Evolutionary conservation across 2,888 invertebrate species (phyloP), one percentile per base, ranked within the genome.

Genomic region (Cerastoderma edule): DNA sequence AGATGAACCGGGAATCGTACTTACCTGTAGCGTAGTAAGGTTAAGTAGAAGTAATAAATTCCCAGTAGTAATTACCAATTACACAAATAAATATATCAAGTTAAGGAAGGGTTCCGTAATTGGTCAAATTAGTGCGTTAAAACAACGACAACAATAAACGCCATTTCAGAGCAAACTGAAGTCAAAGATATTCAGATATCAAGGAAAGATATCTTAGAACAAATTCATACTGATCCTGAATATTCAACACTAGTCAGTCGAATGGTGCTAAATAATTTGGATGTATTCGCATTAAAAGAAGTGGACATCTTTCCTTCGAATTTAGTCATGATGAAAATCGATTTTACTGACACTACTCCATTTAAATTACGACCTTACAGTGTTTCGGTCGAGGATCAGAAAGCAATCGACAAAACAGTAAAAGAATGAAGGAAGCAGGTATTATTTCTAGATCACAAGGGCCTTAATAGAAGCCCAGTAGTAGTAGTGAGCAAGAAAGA

Each of bases 261-360:
- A 2, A 35, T 67, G 35, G 67, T 67, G 4, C 39, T 67, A 39
- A 13, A 53, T 1, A 67, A 67, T 53, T 30, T 33, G 27, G 67
- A 67, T 33, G 53, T 67, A 22, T 67, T 67, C 54, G 67, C 67
- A 13, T 53, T 67, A 32, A 54, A 67, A 16, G 67, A 67, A 3
- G 24, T 16, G n/a, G 67, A 67, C 13, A 24, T 67, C 19, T 19
- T 22, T 22, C 53, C 30, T 6, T 28, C 33, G n/a, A 19, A 22
- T 16, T 33, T 67, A 35, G 27, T 54, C 22, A n/a, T 13, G 13
- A 53, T 53, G 67, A 44, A 67, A 39, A 67, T 67, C 3, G 67
- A 39, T 16, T 53, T 53, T 16, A 32, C 53, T 13, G 67, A 67
- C 33, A 24, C 30, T 19, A 33, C 8, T 22, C 54, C 67, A 13